Percentiles rank a stretch among this genome's conserved stretches.
phyloP scores from a whole-genome alignment of 2,113 vertebrate species.

The Brienomyrus longianalis region DNA sequence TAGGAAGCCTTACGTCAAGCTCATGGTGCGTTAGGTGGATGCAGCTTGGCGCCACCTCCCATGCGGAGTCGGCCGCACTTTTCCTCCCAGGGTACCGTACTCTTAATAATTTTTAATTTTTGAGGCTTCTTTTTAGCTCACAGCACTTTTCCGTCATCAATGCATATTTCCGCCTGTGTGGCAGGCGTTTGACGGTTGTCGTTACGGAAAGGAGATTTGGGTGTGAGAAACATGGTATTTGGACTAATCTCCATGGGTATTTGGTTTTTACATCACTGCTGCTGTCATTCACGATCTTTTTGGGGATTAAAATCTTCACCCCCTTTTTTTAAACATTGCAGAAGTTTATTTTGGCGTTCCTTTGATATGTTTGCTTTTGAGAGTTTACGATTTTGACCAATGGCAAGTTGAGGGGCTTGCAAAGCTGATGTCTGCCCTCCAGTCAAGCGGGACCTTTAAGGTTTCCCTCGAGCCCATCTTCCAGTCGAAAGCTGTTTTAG shows the following conservation, averaged over 20 bases:
- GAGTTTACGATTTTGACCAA: not conserved
- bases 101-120: not conserved
- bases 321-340: not conserved
- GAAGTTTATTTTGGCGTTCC: not conserved
- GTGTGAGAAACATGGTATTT: not conserved
- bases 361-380: not conserved
- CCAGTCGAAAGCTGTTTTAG: slow-evolving; percentile 1
- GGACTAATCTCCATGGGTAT: not conserved
- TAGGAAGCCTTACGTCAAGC: not conserved
- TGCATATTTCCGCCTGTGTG: not conserved
- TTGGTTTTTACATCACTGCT: not conserved
- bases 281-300: not conserved
- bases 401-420: not conserved
- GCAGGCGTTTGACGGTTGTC: not conserved
- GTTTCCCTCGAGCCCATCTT: not conserved
- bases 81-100: not conserved
- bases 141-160: not conserved
- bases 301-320: not conserved
- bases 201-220: not conserved
- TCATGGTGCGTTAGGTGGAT: not conserved
- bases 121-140: not conserved
- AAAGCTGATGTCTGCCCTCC: not conserved
- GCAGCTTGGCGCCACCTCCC: not conserved
- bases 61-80: too few species aligned
- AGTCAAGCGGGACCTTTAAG: not conserved